phyloP scores from a whole-genome alignment of 2,797 vertebrate species.

The Xiphophorus birchmanni region DNA sequence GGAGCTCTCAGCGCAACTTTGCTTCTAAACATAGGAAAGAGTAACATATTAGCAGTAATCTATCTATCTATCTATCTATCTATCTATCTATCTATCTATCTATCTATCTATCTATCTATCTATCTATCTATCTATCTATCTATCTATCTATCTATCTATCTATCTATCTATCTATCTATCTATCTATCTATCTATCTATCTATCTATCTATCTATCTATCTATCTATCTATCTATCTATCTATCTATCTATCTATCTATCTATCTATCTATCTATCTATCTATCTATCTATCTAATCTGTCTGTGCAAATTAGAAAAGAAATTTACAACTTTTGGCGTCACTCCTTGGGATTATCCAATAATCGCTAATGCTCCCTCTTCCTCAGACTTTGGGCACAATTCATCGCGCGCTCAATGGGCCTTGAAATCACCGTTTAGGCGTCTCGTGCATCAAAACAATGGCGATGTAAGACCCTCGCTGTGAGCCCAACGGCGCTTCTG shows the following conservation, averaged over 20 bases:
- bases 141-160: background rate
- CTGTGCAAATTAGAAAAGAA: slow-evolving; percentile 5
- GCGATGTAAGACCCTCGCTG: slow-evolving; percentile 72
- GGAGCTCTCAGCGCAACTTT: background rate
- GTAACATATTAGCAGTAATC: background rate
- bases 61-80: background rate
- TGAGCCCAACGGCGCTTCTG: slow-evolving; percentile 77
- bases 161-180: slow-evolving; percentile 4
- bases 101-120: slow-evolving; percentile 10
- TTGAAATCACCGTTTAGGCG: slow-evolving; percentile 82
- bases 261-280: background rate
- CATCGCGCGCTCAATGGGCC: slow-evolving; percentile 82
- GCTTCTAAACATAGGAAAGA: background rate
- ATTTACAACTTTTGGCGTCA: slow-evolving; percentile 45
- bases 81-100: slow-evolving; percentile 12
- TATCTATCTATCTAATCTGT: background rate
- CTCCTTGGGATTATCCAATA: slow-evolving; percentile 50
- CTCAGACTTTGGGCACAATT: slow-evolving; percentile 75
- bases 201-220: slow-evolving; percentile 12
- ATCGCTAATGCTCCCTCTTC: slow-evolving; percentile 68
- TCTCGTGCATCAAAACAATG: slow-evolving; percentile 77
- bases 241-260: slow-evolving; percentile 1
- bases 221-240: background rate
- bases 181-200: slow-evolving; percentile 3
- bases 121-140: background rate